These are phyloP conservation scores for Phymastichus coffea DNA, from an alignment of 1,140 invertebrate genomes.

Conservation along the genomic window DNA sequence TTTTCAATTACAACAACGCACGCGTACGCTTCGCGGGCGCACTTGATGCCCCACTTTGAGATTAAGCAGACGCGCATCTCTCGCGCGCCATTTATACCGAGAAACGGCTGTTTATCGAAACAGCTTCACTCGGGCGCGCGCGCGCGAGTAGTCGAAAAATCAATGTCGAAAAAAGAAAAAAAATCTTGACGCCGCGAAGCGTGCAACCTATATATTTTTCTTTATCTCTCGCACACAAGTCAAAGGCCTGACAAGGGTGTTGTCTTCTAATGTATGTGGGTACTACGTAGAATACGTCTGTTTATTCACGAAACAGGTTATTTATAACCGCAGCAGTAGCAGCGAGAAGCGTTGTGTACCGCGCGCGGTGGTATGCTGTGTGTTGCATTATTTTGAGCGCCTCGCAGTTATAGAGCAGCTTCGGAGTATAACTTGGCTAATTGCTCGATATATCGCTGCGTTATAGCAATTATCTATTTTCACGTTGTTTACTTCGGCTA, in stretches of 20 bases:
- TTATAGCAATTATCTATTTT: conserved; percentile 8
- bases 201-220: neutral
- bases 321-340: conserved; percentile 18
- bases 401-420: neutral
- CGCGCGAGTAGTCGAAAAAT: neutral
- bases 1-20: no score
- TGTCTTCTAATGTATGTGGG: conserved; percentile 20
- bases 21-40: no score
- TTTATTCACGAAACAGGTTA: conserved; percentile 22
- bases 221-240: neutral
- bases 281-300: conserved; percentile 6
- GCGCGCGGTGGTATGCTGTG: neutral
- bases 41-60: neutral
- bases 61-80: conserved; percentile 14
- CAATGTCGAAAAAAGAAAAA: neutral
- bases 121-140: neutral
- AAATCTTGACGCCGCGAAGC: neutral
- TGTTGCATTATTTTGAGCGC: conserved; percentile 1
- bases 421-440: neutral
- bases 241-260: neutral
- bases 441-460: conserved; percentile 7
- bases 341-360: no score
- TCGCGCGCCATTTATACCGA: neutral
- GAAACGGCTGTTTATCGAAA: neutral
- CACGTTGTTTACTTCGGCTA: neutral